Percentiles rank a stretch among this genome's conserved stretches.
Evolutionary conservation across 2,888 invertebrate genomes (phyloP).

Genomic region (Archips xylosteana): DNA sequence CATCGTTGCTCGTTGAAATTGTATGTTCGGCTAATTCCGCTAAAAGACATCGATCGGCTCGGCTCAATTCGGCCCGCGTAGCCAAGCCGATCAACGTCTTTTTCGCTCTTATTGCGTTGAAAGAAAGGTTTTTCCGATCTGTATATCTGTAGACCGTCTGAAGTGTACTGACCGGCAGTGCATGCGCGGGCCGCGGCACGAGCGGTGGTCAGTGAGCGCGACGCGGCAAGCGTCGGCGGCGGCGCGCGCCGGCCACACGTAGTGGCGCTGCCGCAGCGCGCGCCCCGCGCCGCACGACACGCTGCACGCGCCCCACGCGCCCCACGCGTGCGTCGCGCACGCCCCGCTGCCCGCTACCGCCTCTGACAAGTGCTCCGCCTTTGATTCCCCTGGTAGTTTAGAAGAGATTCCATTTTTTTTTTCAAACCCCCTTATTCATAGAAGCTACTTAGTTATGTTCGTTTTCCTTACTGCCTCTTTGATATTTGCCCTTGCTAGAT

Average conservation of each 20-base stretch:
- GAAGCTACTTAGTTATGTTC: too few relatives aligned
- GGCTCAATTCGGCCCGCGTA: too few relatives aligned
- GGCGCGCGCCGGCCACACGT: constrained; percentile 82
- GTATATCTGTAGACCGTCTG: too few relatives aligned
- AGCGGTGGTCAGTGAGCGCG: constrained; percentile 83
- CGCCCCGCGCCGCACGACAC: constrained; percentile 91
- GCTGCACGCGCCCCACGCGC: constrained; percentile 92
- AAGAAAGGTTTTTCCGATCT: too few relatives aligned
- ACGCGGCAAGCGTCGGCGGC: constrained; percentile 86
- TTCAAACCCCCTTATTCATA: background rate
- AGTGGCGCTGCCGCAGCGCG: constrained; percentile 86
- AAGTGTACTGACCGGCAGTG: constrained; percentile 75
- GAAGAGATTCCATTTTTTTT: background rate
- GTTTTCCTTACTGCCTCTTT: too few relatives aligned
- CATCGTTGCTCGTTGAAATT: too few relatives aligned
- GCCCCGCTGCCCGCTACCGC: constrained; percentile 71
- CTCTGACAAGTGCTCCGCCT: constrained; percentile 34
- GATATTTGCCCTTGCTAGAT: too few relatives aligned
- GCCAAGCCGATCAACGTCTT: too few relatives aligned
- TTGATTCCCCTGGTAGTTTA: constrained; percentile 35
- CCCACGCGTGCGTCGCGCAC: constrained; percentile 91
- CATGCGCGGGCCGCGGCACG: constrained; percentile 79
- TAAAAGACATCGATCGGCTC: too few relatives aligned
- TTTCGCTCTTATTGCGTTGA: too few relatives aligned
- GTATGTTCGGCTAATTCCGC: too few relatives aligned